These are phyloP conservation scores for Arvicanthis niloticus DNA, from an alignment of 2,113 vertebrate genomes.

Conservation along the genomic window DNA sequence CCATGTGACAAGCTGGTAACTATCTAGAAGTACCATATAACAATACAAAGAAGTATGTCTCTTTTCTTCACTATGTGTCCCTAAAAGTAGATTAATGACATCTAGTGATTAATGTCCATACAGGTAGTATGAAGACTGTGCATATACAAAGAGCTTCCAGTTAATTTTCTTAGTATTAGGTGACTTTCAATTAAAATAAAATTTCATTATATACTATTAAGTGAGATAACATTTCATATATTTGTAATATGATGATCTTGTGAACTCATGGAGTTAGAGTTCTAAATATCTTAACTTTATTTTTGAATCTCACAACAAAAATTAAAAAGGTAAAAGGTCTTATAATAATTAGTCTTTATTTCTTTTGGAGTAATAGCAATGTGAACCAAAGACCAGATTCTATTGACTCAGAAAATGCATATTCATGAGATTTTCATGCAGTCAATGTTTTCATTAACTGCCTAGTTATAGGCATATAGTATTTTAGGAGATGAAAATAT, in stretches of 20 bases:
- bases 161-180: neutral
- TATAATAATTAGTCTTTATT: neutral
- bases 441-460: slow-evolving; percentile 46
- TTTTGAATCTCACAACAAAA: slow-evolving; percentile 17
- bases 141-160: neutral
- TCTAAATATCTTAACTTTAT: neutral
- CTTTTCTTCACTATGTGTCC: neutral
- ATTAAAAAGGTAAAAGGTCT: neutral
- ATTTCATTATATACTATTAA: neutral
- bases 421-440: slow-evolving; percentile 11
- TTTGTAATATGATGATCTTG: neutral
- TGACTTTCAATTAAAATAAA: slow-evolving; percentile 47
- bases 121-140: neutral
- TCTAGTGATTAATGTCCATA: neutral
- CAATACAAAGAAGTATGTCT: neutral
- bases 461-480: neutral
- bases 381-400: neutral
- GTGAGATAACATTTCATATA: neutral
- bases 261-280: neutral
- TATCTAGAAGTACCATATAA: neutral
- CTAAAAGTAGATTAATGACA: slow-evolving; percentile 4
- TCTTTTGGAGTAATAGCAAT: neutral
- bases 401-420: neutral
- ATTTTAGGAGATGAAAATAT: neutral
- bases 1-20: neutral